Evolutionary conservation across 2,888 invertebrate species (phyloP).

Genomic region (Netelia melanura): DNA sequence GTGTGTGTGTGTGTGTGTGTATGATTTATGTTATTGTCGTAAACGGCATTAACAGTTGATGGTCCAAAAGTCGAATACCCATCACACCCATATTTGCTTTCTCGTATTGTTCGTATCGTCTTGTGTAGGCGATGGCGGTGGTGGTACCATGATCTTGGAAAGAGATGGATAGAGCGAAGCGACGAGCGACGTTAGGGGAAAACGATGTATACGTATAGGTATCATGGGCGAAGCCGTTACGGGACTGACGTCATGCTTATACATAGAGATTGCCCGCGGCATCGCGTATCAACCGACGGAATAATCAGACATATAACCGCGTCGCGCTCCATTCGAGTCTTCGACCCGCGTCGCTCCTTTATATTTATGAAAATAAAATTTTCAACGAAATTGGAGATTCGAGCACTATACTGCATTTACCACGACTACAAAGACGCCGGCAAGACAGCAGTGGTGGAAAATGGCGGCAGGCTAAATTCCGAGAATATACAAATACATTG

Average conservation of each 20-base stretch:
- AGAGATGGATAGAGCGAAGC: neutral
- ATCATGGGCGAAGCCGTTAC: slow-evolving; percentile 56
- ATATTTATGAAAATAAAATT: neutral
- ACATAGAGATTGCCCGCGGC: slow-evolving; percentile 72
- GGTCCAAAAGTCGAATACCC: neutral
- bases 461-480: slow-evolving; percentile 56
- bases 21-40: no score
- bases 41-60: no score
- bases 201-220: slow-evolving; percentile 21
- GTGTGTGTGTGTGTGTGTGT: neutral
- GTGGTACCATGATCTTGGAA: no score
- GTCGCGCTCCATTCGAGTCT: neutral
- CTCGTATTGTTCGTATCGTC: neutral
- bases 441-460: slow-evolving; percentile 32
- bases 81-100: neutral
- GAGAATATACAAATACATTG: neutral
- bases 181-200: neutral
- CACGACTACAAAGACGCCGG: slow-evolving; percentile 48
- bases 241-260: slow-evolving; percentile 81
- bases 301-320: neutral
- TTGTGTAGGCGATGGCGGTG: no score
- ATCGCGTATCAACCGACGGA: neutral
- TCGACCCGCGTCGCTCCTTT: neutral
- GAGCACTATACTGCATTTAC: neutral
- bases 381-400: neutral